phyloP scores from a whole-genome alignment of 2,113 vertebrate genomes.

The Corvus hawaiiensis region DNA sequence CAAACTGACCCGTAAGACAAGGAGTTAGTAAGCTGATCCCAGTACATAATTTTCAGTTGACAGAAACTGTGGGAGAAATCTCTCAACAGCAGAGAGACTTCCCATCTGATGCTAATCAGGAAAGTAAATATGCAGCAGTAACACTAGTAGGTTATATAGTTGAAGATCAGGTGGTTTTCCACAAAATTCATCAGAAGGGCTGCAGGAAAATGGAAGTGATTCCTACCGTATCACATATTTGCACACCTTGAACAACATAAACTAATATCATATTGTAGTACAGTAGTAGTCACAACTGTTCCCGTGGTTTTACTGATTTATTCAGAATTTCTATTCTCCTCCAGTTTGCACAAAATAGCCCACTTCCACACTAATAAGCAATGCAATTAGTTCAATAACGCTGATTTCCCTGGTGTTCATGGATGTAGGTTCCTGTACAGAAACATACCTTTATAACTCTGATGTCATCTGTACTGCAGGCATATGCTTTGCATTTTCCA shows the following conservation, averaged over 20 bases:
- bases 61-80: not conserved
- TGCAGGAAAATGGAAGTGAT: not conserved
- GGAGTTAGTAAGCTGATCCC: not conserved
- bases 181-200: not conserved
- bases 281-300: not conserved
- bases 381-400: not conserved
- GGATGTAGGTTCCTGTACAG: not conserved
- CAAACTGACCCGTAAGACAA: not conserved
- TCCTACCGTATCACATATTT: not conserved
- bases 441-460: slow-evolving; percentile 66
- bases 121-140: not conserved
- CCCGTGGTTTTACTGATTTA: not conserved
- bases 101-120: not conserved
- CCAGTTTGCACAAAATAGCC: not conserved
- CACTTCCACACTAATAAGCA: not conserved
- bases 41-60: not conserved
- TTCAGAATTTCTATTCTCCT: not conserved
- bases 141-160: not conserved
- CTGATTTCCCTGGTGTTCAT: not conserved
- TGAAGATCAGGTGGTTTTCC: not conserved
- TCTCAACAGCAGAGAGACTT: not conserved
- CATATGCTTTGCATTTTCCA: slow-evolving; percentile 66
- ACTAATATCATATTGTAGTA: not conserved
- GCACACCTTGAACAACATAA: not conserved
- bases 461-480: slow-evolving; percentile 64